Conservation (phyloP, 2,888 invertebrate species). For the Drosophila acutilabella region DNA sequence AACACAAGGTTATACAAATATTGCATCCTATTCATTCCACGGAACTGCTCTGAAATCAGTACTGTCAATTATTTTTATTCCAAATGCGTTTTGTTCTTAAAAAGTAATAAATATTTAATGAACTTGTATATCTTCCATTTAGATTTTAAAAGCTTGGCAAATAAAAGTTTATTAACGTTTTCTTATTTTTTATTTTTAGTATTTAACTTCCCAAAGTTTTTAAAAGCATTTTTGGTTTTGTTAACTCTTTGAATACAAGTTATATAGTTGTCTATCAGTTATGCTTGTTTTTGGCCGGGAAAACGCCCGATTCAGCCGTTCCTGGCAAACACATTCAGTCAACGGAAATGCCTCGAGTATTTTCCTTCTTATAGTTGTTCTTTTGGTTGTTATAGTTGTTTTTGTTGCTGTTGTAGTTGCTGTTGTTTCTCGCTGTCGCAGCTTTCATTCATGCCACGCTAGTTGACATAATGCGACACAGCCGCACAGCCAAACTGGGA, state of each 20-base stretch:
- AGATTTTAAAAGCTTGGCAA: not conserved
- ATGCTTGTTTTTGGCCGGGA: conserved; percentile 17
- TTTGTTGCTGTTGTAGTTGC: conserved; percentile 34
- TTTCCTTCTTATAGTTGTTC: conserved; percentile 1
- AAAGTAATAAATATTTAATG: no score
- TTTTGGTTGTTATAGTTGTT: conserved; percentile 39
- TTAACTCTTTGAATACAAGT: conserved; percentile 30
- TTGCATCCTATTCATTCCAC: not conserved
- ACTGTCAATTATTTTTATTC: no score
- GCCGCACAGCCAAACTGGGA: conserved; percentile 29
- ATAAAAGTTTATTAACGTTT: not conserved
- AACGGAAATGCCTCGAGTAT: conserved; percentile 46
- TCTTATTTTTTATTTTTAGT: not conserved
- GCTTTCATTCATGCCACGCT: conserved; percentile 72
- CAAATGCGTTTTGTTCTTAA: no score
- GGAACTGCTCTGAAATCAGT: no score
- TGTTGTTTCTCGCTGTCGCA: conserved; percentile 55
- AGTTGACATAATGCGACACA: conserved; percentile 77
- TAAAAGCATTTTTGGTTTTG: conserved; percentile 30
- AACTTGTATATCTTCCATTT: no score
- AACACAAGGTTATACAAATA: conserved; percentile 23
- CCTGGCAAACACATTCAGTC: conserved; percentile 45
- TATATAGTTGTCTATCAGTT: conserved; percentile 23
- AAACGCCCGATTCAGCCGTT: conserved; percentile 28
- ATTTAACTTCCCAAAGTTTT: conserved; percentile 10